Conservation (phyloP, 2,113 vertebrate genomes). For the Macrotus californicus region DNA sequence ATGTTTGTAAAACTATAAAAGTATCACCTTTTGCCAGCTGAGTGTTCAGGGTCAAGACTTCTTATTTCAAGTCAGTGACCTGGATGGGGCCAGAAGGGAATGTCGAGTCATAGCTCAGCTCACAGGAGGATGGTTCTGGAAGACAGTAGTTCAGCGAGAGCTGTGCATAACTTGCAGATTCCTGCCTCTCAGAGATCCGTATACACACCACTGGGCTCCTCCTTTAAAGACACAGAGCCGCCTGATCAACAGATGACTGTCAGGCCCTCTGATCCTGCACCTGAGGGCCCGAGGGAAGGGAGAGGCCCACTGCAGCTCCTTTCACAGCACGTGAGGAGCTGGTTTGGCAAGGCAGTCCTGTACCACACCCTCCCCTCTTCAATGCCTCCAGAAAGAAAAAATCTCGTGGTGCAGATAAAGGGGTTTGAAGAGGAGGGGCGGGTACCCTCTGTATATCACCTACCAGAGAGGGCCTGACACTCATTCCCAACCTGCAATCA, state of each 20-base stretch:
- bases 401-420: slow-evolving; percentile 17
- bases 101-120: background rate
- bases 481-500: background rate
- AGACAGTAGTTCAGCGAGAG: background rate
- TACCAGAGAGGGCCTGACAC: background rate
- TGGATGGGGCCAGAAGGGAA: rapidly evolving
- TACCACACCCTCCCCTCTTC: background rate
- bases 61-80: background rate
- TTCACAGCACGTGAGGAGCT: slow-evolving; percentile 7
- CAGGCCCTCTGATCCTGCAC: slow-evolving; percentile 64
- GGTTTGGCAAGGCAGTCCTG: slow-evolving; percentile 53
- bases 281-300: slow-evolving; percentile 65
- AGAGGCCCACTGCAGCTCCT: background rate
- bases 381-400: background rate
- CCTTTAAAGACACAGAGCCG: background rate
- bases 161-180: background rate
- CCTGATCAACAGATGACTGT: slow-evolving; percentile 54
- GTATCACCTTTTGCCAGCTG: background rate
- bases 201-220: background rate
- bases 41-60: background rate
- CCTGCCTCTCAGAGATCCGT: slow-evolving; percentile 24
- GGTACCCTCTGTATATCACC: background rate
- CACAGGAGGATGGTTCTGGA: background rate
- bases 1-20: background rate
- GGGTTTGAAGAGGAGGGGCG: background rate